phyloP scores from a whole-genome alignment of 2,113 vertebrate genomes.

The Alligator mississippiensis region DNA sequence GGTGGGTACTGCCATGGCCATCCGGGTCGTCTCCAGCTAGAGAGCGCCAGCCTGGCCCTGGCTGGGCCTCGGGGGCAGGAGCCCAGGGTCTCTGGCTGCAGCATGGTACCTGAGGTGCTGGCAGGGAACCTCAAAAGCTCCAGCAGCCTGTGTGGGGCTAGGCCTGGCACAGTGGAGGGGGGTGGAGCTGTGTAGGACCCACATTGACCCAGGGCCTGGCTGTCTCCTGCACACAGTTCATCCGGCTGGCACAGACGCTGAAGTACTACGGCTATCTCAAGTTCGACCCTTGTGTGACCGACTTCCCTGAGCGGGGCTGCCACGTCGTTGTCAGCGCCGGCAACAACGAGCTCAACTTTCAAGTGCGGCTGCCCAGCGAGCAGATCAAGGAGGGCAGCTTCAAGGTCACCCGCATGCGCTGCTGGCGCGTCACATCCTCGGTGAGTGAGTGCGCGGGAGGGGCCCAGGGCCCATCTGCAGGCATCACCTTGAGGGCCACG shows the following conservation, averaged over 20 bases:
- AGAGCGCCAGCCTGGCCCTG: not conserved
- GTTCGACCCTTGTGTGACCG: slow-evolving; percentile 95
- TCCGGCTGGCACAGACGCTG: slow-evolving; percentile 94
- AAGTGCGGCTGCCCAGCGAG: slow-evolving; percentile 93
- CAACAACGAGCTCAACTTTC: slow-evolving; percentile 98
- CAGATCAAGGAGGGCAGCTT: slow-evolving; percentile 98
- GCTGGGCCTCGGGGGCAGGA: no score
- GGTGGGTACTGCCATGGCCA: slow-evolving; percentile 70
- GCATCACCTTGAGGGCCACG: no score
- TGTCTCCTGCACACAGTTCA: slow-evolving; percentile 81
- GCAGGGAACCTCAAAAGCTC: no score
- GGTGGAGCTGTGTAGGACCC: rapidly evolving
- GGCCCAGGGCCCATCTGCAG: not conserved
- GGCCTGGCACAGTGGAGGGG: rapidly evolving
- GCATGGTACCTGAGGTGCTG: rapidly evolving
- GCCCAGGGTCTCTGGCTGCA: not conserved
- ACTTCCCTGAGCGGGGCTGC: slow-evolving; percentile 98
- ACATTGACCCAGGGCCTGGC: not conserved
- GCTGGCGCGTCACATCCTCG: slow-evolving; percentile 97
- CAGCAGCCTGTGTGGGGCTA: rapidly evolving
- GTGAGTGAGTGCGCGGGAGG: slow-evolving; percentile 78
- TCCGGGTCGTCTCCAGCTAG: no score
- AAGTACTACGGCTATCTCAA: slow-evolving; percentile 97
- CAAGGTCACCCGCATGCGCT: slow-evolving; percentile 98
- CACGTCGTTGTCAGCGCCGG: slow-evolving; percentile 95